Conservation (phyloP, 2,888 invertebrate species). For the Beris chalybata region DNA sequence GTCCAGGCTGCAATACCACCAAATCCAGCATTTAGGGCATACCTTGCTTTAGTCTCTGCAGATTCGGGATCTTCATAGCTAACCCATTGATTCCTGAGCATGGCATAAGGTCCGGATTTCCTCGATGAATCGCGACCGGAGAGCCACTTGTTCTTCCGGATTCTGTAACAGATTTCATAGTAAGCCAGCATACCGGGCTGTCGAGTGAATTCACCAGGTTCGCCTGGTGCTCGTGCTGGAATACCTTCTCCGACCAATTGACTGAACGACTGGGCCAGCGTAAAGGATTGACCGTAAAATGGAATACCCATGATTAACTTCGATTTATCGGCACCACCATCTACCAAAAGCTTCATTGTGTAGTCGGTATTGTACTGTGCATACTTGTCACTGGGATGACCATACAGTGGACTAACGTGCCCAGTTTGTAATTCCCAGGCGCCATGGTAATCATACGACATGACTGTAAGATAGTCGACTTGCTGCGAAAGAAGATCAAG, state of each 20-base stretch:
- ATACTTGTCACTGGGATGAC: slow-evolving; percentile 66
- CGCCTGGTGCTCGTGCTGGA: slow-evolving; percentile 72
- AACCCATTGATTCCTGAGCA: slow-evolving; percentile 83
- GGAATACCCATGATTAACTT: slow-evolving; percentile 82
- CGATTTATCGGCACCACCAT: slow-evolving; percentile 73
- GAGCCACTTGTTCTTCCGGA: slow-evolving; percentile 69
- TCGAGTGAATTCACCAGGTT: slow-evolving; percentile 77
- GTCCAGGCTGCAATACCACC: slow-evolving; percentile 89
- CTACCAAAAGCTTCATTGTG: slow-evolving; percentile 74
- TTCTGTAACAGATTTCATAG: slow-evolving; percentile 79
- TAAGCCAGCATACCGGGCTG: slow-evolving; percentile 88
- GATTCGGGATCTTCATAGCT: slow-evolving; percentile 83
- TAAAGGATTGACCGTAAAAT: slow-evolving; percentile 86
- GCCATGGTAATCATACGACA: slow-evolving; percentile 89
- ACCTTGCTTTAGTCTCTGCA: slow-evolving; percentile 73
- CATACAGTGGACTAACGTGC: slow-evolving; percentile 78
- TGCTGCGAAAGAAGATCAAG: slow-evolving; percentile 68
- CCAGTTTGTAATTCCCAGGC: slow-evolving; percentile 82
- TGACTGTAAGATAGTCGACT: slow-evolving; percentile 79
- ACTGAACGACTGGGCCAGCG: slow-evolving; percentile 58
- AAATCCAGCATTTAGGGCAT: slow-evolving; percentile 70
- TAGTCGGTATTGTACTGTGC: slow-evolving; percentile 80
- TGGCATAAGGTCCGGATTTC: slow-evolving; percentile 68
- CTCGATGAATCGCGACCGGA: slow-evolving; percentile 66
- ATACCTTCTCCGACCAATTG: slow-evolving; percentile 62